A percentile compares a stretch with the other conserved stretches of the same genome.
Conservation (phyloP, 2,797 vertebrate species). For the Neopelma chrysocephalum region DNA sequence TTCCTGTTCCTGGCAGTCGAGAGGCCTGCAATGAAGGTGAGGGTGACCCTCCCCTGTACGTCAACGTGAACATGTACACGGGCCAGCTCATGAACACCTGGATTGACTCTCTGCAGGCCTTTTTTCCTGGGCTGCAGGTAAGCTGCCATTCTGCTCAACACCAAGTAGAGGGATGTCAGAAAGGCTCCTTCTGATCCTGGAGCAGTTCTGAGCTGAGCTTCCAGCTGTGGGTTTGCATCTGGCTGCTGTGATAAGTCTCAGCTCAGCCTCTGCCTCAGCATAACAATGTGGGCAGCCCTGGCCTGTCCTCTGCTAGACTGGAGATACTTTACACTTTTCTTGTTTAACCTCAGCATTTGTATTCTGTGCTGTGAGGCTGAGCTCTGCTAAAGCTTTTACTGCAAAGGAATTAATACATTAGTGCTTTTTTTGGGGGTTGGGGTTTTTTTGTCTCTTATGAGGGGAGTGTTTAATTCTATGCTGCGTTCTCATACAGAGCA, state of each 20-base stretch:
- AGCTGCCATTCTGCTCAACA: background rate
- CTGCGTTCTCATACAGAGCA: rapidly evolving
- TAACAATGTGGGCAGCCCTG: background rate
- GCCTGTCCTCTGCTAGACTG: background rate
- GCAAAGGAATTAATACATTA: background rate
- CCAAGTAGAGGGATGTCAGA: background rate
- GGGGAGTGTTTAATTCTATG: background rate
- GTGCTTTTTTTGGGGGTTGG: no score
- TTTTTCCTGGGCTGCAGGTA: conserved; percentile 97
- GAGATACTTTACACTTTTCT: background rate
- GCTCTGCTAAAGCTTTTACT: background rate
- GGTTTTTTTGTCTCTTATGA: rapidly evolving
- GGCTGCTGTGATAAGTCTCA: background rate
- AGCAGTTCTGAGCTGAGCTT: background rate
- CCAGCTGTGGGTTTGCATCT: background rate
- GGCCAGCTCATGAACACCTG: conserved; percentile 99
- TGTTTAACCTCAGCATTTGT: background rate
- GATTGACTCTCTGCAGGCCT: conserved; percentile 99
- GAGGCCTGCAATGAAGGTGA: conserved; percentile 96
- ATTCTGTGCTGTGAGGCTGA: background rate
- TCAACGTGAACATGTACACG: conserved; percentile 98
- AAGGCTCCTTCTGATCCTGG: background rate
- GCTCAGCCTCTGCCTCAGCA: background rate
- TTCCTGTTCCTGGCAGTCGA: conserved; percentile 74
- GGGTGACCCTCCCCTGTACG: conserved; percentile 95